Conservation (phyloP, 2,888 invertebrate genomes). For the Perdita meconis region DNA sequence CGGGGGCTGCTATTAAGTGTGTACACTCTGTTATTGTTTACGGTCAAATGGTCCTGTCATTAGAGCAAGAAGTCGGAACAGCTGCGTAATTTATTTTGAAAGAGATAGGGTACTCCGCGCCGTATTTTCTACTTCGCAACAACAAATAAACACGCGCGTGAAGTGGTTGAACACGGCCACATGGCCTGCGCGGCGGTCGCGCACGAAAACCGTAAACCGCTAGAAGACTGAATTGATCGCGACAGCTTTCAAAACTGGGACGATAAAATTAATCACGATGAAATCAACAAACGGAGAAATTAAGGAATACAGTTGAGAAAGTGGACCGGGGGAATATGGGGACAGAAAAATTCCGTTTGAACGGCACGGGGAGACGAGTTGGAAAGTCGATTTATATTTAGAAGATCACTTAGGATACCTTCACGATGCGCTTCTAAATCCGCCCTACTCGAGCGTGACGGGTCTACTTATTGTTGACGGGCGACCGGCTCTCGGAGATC, state of each 20-base stretch:
- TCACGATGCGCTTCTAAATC: slow-evolving; percentile 6
- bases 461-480: slow-evolving; percentile 27
- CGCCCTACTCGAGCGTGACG: slow-evolving; percentile 16
- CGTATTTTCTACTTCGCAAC: slow-evolving; percentile 26
- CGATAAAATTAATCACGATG: not conserved
- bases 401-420: slow-evolving; percentile 27
- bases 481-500: slow-evolving; percentile 12
- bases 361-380: no score
- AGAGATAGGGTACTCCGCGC: not conserved
- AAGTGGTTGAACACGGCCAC: slow-evolving; percentile 3
- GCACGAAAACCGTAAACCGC: not conserved
- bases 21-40: slow-evolving; percentile 35
- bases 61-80: slow-evolving; percentile 9
- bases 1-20: not conserved
- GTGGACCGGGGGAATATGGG: not conserved
- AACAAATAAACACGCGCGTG: slow-evolving; percentile 24
- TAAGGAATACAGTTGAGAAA: not conserved
- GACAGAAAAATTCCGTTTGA: not conserved
- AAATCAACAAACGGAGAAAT: no score
- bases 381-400: slow-evolving; percentile 25
- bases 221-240: not conserved
- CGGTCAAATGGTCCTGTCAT: slow-evolving; percentile 25
- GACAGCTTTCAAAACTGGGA: not conserved
- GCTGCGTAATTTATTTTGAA: slow-evolving; percentile 46
- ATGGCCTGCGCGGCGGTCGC: not conserved